Evolutionary conservation across 2,797 vertebrate species (phyloP), one percentile per base, ranked within the genome.

Genomic region (Lophius americanus): DNA sequence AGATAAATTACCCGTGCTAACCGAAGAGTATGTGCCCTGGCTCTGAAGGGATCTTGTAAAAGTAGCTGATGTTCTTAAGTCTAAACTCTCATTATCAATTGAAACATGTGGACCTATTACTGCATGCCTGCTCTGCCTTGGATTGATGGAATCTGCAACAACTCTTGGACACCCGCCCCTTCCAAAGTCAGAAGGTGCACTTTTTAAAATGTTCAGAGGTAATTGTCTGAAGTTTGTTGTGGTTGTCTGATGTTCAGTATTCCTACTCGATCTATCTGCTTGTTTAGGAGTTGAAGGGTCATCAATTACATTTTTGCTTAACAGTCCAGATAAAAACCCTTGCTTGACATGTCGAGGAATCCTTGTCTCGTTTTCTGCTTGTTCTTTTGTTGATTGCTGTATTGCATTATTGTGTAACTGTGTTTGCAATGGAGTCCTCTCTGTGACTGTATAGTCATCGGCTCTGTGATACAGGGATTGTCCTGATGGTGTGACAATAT

Each of bases 321-420:
- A 92, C 49, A 96, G 85, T 51, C 92, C 93, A 79, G 95, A 95
- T 76, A 95, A 81, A 80, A 96, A 88, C 2, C 92, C 88, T 80
- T 92, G 88, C n/a, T 88, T 74, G 44, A 70, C 68, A 74, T 51
- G 65, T 61, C 3, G 60, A 36, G 59, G 63, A 51, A 46, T 86
- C 14, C 72, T 92, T 52, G 89, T 88, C 55, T 92, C 85, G 1
- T 70, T 88, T 68, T 86, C 88, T 49, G 48, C 51, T 76, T 75
- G 47, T 51, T 90, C 86, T 73, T 93, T 73, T 46, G 70, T 70
- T 8, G 62, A 58, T 5, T 76, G 67, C 8, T 85, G 79, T 39
- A 64, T 67, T 38, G 68, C 13, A 47, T 69, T 80, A 68, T 60
- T 58, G 51, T 37, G 43, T 42, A 56, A 79, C 66, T 83, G 68